Evolutionary conservation across 2,888 invertebrate species (phyloP), one percentile per base, ranked within the genome.

Genomic region (Tenthredo mesomela): DNA sequence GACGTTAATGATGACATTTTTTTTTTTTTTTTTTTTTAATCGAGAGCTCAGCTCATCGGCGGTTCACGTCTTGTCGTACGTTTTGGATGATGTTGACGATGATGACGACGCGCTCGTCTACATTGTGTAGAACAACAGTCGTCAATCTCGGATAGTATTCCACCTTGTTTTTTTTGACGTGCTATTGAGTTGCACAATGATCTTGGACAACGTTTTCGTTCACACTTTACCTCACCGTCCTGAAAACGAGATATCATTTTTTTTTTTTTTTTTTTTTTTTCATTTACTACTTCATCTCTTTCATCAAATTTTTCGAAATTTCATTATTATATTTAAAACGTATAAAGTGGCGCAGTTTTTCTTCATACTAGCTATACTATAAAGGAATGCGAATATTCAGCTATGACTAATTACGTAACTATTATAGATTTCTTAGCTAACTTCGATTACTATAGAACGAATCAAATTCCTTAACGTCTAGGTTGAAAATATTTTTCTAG

Each of bases 171-270:
- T 90, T 91, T 93, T 91, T 92, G 93, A 88, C 91, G 93, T 85
- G 91, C 93, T 90, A 93, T 94, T 87, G 94, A 94, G 87, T 95
- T 95, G 93, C 97, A 97, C 86, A 96, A 95, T 61, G 95, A 95
- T 85, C 96, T 95, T n/a, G 96, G 95, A 93, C 97, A 97, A n/a
- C 96, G 95, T 91, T 97, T 97, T 87, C 97, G 95, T 88, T 96
- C 96, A 93, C 98, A 98, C 85, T 95, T 96, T 85, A 97, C 96
- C 90, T 95, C 96, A 83, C 97, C 97, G 92, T 97, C 97, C 98
- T 98, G 93, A 0, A 94, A 92, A 86, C 85, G 87, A 87, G 87
- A 86, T 84, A n/a, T n/a, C n/a, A n/a, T n/a, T n/a, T n/a, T n/a
- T n/a, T n/a, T n/a, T n/a, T n/a, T n/a, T 85, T 33, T 15, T 47